These are phyloP conservation scores for Elephantulus edwardii DNA, from an alignment of 2,113 vertebrate species.

Conservation along the genomic window DNA sequence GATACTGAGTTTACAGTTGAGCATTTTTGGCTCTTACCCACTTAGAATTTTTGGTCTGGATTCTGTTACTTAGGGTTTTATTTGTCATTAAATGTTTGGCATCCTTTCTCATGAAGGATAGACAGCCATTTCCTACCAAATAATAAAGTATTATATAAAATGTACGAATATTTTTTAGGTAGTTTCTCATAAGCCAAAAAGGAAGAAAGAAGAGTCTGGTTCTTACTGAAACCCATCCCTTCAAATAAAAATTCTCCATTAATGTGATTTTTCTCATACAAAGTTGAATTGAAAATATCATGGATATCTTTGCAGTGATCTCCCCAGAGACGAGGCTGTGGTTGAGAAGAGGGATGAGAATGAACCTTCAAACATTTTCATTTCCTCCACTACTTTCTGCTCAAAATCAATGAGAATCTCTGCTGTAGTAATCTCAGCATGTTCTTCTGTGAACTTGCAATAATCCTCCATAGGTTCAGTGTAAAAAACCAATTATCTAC, in stretches of 20 bases:
- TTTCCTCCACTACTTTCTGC: not conserved
- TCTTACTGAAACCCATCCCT: not conserved
- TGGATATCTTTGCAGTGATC: not conserved
- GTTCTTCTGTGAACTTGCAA: not conserved
- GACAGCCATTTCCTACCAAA: slow-evolving; percentile 51
- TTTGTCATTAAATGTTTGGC: slow-evolving; percentile 66
- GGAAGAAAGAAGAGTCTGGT: not conserved
- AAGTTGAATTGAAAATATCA: slow-evolving; percentile 31
- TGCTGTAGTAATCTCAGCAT: not conserved
- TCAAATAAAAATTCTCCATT: not conserved
- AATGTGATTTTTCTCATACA: not conserved
- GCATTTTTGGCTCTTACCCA: slow-evolving; percentile 33
- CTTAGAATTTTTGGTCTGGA: slow-evolving; percentile 54
- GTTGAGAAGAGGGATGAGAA: not conserved
- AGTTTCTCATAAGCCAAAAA: slow-evolving; percentile 11
- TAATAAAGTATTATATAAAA: not conserved
- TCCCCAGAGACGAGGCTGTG: not conserved
- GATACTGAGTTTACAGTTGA: slow-evolving; percentile 42
- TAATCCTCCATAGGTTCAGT: not conserved
- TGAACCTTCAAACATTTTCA: not conserved
- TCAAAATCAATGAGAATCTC: not conserved
- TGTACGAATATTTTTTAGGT: slow-evolving; percentile 39
- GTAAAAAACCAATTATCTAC: not conserved
- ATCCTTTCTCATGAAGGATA: slow-evolving; percentile 40
- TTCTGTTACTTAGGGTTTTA: slow-evolving; percentile 59